Evolutionary conservation across 2,888 invertebrate species (phyloP).

Genomic region (Nomada hirtipes): DNA sequence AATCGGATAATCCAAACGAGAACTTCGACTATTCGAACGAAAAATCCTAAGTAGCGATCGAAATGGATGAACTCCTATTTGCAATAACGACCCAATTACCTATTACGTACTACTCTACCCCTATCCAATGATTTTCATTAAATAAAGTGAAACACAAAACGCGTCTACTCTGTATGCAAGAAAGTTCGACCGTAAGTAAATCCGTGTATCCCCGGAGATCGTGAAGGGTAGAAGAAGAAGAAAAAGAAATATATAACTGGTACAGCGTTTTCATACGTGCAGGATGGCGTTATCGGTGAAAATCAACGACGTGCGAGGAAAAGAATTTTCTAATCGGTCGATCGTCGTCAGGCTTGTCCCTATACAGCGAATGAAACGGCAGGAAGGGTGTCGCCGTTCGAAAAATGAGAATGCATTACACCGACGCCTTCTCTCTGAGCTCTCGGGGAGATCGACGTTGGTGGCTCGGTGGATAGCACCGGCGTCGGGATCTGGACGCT

Average conservation of each 20-base stretch:
- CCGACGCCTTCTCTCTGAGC: slow-evolving; percentile 74
- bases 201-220: background rate
- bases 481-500: slow-evolving; percentile 79
- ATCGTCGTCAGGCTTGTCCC: slow-evolving; percentile 48
- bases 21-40: no score
- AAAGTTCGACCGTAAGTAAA: no score
- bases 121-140: no score
- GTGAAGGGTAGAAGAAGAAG: background rate
- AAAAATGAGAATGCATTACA: slow-evolving; percentile 80
- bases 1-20: no score
- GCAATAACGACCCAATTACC: no score
- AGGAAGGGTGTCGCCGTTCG: slow-evolving; percentile 68
- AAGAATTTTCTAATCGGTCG: slow-evolving; percentile 62
- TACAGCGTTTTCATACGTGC: slow-evolving; percentile 8
- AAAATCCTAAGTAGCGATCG: no score
- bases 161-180: background rate
- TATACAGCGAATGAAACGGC: slow-evolving; percentile 36
- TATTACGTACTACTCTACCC: no score
- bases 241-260: background rate
- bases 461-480: slow-evolving; percentile 80
- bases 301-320: slow-evolving; percentile 43
- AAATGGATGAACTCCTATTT: no score
- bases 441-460: slow-evolving; percentile 82
- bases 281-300: slow-evolving; percentile 17
- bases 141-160: no score